Conservation (phyloP, 1,140 invertebrate species). For the Coboldia fuscipes region DNA sequence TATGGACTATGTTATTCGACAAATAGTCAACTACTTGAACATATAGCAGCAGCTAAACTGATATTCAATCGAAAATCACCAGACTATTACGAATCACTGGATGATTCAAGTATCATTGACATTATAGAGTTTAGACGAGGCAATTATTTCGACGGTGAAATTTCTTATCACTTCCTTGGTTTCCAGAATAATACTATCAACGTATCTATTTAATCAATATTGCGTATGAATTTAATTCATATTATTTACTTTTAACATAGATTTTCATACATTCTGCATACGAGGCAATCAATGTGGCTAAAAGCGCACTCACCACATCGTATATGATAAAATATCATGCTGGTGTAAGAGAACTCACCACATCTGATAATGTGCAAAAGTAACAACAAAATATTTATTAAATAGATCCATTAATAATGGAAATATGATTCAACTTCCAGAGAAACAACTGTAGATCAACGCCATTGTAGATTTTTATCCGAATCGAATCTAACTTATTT, state of each 20-base stretch:
- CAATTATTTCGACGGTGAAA: conserved; percentile 4
- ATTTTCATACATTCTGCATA: conserved; percentile 28
- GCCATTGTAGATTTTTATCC: conserved; percentile 33
- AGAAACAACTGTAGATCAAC: conserved; percentile 18
- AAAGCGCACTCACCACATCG: conserved; percentile 13
- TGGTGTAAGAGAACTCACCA: too few species aligned
- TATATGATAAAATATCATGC: too few species aligned
- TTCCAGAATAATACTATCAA: conserved; percentile 4
- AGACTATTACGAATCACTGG: too few species aligned
- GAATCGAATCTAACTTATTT: conserved; percentile 36
- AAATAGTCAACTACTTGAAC: conserved; percentile 9
- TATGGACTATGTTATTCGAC: conserved; percentile 16
- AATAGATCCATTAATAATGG: too few species aligned
- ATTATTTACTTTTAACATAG: conserved; percentile 6
- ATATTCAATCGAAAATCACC: too few species aligned
- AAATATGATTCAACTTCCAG: too few species aligned
- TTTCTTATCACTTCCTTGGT: conserved; percentile 5
- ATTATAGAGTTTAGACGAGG: too few species aligned
- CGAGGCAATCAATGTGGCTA: conserved; percentile 31
- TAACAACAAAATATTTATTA: too few species aligned
- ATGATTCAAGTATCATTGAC: too few species aligned
- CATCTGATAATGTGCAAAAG: too few species aligned
- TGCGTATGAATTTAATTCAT: not conserved
- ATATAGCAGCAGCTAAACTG: conserved; percentile 12
- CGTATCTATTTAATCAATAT: not conserved